Percentiles rank a stretch among this genome's conserved stretches.
These are phyloP conservation scores for Anarrhichthys ocellatus DNA, from an alignment of 2,113 vertebrate genomes.

Conservation along the genomic window DNA sequence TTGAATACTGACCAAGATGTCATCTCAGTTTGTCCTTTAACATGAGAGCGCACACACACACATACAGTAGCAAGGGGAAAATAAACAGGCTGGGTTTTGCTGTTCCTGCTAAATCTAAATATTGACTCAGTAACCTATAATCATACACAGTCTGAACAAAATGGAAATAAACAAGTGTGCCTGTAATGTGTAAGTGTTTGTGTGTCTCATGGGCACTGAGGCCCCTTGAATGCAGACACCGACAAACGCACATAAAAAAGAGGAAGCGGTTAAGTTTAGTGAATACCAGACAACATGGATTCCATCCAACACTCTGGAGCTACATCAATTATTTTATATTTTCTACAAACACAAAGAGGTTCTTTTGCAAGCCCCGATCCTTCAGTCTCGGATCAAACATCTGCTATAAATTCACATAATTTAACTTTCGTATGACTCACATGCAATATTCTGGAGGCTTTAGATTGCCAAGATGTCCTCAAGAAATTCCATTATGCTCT, in stretches of 20 bases:
- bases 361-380: background rate
- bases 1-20: background rate
- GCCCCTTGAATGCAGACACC: conserved; percentile 41
- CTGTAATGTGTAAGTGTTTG: conserved; percentile 55
- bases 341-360: conserved; percentile 22
- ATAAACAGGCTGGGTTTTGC: conserved; percentile 65
- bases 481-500: conserved; percentile 26
- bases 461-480: conserved; percentile 7
- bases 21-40: conserved; percentile 13
- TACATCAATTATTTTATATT: conserved; percentile 22
- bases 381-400: conserved; percentile 43
- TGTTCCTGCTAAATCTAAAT: conserved; percentile 75
- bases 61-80: conserved; percentile 61
- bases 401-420: conserved; percentile 47
- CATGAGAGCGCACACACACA: background rate
- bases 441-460: conserved; percentile 31
- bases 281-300: conserved; percentile 53
- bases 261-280: conserved; percentile 38
- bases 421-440: conserved; percentile 47
- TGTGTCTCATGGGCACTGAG: conserved; percentile 40
- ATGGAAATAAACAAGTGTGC: conserved; percentile 71
- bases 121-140: conserved; percentile 77
- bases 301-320: conserved; percentile 24
- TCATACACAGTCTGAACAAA: conserved; percentile 70
- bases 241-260: conserved; percentile 47